Evolutionary conservation across 2,888 invertebrate genomes (phyloP).

Genomic region (Rhagium mordax): DNA sequence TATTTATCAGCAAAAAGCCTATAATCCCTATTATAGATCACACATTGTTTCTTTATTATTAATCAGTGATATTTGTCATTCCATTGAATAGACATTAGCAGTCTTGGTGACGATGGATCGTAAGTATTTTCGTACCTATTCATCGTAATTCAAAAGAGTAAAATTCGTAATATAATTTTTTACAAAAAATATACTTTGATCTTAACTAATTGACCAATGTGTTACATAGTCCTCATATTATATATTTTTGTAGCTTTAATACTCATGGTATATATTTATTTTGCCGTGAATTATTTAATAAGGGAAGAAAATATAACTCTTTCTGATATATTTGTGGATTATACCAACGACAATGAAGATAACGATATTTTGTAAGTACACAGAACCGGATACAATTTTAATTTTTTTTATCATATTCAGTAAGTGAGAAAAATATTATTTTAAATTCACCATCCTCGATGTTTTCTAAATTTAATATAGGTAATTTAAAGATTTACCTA

Average conservation of each 20-base stretch:
- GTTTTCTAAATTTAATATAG: too few relatives aligned
- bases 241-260: background rate
- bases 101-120: background rate
- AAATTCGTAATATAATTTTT: too few relatives aligned
- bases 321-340: background rate
- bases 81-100: background rate
- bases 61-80: background rate
- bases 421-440: too few relatives aligned
- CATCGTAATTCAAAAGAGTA: too few relatives aligned
- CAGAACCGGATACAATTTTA: background rate
- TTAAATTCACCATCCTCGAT: too few relatives aligned
- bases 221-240: too few relatives aligned
- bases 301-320: background rate
- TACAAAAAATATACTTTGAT: too few relatives aligned
- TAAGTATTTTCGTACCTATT: slow-evolving; percentile 30
- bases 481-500: too few relatives aligned
- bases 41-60: background rate
- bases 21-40: slow-evolving; percentile 18
- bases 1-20: slow-evolving; percentile 8
- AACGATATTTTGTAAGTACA: background rate
- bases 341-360: background rate
- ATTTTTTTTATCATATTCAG: background rate
- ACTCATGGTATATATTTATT: background rate
- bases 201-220: too few relatives aligned
- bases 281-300: background rate